A percentile compares a stretch with the other conserved stretches of the same genome.
phyloP scores from a whole-genome alignment of 1,140 invertebrate genomes.

The Drosophila fuyamai region DNA sequence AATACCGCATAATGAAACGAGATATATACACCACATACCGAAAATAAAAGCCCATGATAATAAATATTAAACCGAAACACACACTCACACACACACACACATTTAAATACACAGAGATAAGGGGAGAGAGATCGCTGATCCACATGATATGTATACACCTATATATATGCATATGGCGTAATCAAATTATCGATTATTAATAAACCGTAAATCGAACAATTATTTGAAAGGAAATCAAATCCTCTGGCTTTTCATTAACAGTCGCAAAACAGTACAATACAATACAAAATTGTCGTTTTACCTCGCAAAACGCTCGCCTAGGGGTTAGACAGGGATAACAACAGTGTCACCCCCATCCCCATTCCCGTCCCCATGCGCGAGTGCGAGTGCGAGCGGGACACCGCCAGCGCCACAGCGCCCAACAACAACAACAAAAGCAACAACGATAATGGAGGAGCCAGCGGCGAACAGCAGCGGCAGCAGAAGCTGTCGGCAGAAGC shows the following conservation, averaged over 20 bases:
- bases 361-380: not conserved
- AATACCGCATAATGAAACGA: constrained; percentile 32
- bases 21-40: constrained; percentile 46
- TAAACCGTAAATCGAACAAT: constrained; percentile 61
- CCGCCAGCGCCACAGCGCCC: constrained; percentile 4
- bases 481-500: constrained; percentile 3
- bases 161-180: constrained; percentile 77
- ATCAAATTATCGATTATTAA: constrained; percentile 81
- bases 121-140: constrained; percentile 56
- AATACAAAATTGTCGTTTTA: constrained; percentile 13
- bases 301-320: constrained; percentile 3
- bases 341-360: not conserved
- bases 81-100: constrained; percentile 9
- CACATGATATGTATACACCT: constrained; percentile 70
- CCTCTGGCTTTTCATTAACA: constrained; percentile 21
- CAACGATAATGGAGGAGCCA: not conserved
- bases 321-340: constrained; percentile 19
- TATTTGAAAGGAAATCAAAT: constrained; percentile 57
- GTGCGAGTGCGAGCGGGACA: constrained; percentile 15
- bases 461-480: constrained; percentile 2
- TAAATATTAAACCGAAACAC: constrained; percentile 28
- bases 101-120: constrained; percentile 4
- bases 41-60: constrained; percentile 50
- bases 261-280: not conserved
- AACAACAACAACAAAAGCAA: not conserved